Evolutionary conservation across 2,797 vertebrate genomes (phyloP), one percentile per base, ranked within the genome.

Genomic region (Apogon talboti): DNA sequence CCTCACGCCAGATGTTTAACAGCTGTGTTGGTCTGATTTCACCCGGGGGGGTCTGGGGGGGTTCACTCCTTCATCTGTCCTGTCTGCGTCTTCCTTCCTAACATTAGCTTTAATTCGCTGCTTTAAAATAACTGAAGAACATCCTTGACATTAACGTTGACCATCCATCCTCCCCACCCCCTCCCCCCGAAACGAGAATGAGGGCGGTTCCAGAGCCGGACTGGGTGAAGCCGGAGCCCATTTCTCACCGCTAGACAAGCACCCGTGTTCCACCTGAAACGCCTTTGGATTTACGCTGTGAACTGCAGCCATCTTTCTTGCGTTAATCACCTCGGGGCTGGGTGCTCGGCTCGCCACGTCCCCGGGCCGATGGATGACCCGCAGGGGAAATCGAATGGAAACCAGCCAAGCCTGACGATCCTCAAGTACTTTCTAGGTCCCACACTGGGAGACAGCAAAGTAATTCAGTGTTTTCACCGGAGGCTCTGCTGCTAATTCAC

Each of bases 301-400:
- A 79, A 73, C 76, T 78, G 83, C 74, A 90, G 77, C 65, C 58
- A 83, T 93, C 88, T 92, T 83, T 95, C 91, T 93, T 90, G 76
- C 67, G 69, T 90, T 90, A 92, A 93, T 94, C 87, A 86, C 89
- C 89, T 88, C 78, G 68, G 87, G 92, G 87, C 79, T 79, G 77
- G 70, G 81, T 65, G 60, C 68, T 89, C 79, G 53, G 87, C 81
- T 74, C 66, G 45, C 79, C 80, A 71, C 21, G 57, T 88, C 80
- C 81, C 92, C 83, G 49, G 63, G 60, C 76, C 86, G 90, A 91
- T 83, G 85, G 88, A 94, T 88, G 89, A 88, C 90, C 89, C 92
- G 45, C 86, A 87, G 87, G 89, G 91, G 77, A 93, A 93, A 89
- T 89, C 72, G 87, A 92, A 91, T 86, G 87, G 88, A 93, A 88